Evolutionary conservation across 2,797 vertebrate genomes (phyloP).

Genomic region (Distichodus sexfasciatus): DNA sequence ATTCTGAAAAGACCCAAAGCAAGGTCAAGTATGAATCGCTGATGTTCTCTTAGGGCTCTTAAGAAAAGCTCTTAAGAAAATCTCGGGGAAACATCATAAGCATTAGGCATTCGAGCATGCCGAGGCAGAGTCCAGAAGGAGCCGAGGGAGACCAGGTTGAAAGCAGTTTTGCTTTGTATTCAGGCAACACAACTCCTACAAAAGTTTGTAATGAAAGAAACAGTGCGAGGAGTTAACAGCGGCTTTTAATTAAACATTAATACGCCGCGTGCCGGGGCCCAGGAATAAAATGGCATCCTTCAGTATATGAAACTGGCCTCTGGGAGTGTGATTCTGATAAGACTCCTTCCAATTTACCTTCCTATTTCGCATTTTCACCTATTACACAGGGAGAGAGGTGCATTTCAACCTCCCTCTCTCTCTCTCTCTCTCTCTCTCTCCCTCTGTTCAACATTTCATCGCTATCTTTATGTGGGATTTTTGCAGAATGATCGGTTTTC

Average conservation of each 20-base stretch:
- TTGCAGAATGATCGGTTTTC: no score
- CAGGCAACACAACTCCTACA: not conserved
- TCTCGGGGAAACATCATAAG: not conserved
- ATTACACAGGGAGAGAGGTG: not conserved
- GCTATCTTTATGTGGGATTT: no score
- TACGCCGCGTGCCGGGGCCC: not conserved
- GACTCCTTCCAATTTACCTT: slow-evolving; percentile 28
- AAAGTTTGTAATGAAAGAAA: slow-evolving; percentile 8
- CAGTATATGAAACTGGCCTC: slow-evolving; percentile 2
- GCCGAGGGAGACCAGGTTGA: not conserved
- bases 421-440: no score
- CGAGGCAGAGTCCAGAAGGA: not conserved
- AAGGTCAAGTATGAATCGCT: not conserved
- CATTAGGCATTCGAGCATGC: not conserved
- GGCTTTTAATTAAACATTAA: slow-evolving; percentile 11
- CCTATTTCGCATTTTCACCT: slow-evolving; percentile 21
- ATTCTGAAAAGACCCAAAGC: not conserved
- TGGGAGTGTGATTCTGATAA: slow-evolving; percentile 4
- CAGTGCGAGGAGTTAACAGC: not conserved
- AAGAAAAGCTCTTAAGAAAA: not conserved
- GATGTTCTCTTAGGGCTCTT: not conserved
- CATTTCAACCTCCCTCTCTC: not conserved
- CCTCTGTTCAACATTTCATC: no score
- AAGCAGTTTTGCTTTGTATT: not conserved
- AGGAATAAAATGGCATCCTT: slow-evolving; percentile 1